phyloP scores from a whole-genome alignment of 2,888 invertebrate species.

The Parochlus steinenii region DNA sequence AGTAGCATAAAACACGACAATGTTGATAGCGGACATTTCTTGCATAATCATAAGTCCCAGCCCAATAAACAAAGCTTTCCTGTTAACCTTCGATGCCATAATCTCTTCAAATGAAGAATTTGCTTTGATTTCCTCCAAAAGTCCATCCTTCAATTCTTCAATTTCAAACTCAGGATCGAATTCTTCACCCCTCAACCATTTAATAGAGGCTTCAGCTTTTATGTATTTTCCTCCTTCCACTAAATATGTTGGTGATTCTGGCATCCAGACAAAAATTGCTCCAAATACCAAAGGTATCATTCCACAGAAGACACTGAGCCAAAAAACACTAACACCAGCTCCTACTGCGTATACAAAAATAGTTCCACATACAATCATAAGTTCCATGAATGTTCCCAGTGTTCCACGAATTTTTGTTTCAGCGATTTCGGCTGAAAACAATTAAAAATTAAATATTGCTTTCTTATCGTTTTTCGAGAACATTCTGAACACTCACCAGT shows the following conservation, averaged over 20 bases:
- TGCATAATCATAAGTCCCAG: conserved; percentile 67
- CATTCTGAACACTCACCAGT: too few species aligned
- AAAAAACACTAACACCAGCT: conserved; percentile 35
- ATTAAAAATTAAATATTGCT: too few species aligned
- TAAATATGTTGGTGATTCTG: conserved; percentile 57
- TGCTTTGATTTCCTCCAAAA: conserved; percentile 32
- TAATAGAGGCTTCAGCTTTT: conserved; percentile 2
- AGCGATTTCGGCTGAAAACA: conserved; percentile 70
- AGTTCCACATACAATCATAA: conserved; percentile 62
- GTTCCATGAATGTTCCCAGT: conserved; percentile 73
- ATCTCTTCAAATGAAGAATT: conserved; percentile 56
- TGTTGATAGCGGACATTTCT: conserved; percentile 12
- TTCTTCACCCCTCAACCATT: conserved; percentile 5
- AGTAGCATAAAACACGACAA: conserved; percentile 6
- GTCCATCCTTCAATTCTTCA: conserved; percentile 18
- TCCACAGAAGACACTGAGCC: conserved; percentile 49
- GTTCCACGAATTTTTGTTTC: conserved; percentile 68
- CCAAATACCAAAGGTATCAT: conserved; percentile 47
- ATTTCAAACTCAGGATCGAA: conserved; percentile 4
- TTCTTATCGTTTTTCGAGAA: too few species aligned
- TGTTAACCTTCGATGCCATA: conserved; percentile 33
- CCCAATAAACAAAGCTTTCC: conserved; percentile 45
- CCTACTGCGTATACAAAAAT: conserved; percentile 52
- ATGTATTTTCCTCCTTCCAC: conserved; percentile 20
- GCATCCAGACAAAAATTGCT: conserved; percentile 52